phyloP scores from a whole-genome alignment of 2,888 invertebrate species.

The Acanthosepion pharaonis region DNA sequence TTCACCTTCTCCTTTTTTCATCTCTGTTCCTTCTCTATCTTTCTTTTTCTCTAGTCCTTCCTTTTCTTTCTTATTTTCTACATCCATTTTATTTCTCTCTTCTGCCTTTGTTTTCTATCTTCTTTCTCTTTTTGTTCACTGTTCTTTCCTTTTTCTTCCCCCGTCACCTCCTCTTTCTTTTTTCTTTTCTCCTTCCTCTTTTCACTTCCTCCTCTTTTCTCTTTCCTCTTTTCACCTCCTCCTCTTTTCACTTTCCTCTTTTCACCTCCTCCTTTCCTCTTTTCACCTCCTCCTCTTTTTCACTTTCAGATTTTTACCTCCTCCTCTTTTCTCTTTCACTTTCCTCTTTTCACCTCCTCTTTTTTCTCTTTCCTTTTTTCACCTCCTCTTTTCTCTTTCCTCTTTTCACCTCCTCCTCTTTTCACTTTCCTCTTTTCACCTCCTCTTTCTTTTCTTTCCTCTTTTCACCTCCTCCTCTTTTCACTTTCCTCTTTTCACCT shows the following conservation, averaged over 20 bases:
- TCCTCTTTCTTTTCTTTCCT: background rate
- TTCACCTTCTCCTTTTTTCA: no score
- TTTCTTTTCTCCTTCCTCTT: background rate
- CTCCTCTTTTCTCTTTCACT: background rate
- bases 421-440: background rate
- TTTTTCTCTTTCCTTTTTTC: background rate
- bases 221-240: background rate
- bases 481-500: background rate
- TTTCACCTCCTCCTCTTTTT: background rate
- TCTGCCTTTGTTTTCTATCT: no score
- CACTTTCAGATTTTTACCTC: no score
- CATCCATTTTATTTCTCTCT: no score
- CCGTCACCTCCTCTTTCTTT: background rate
- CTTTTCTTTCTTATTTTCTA: no score
- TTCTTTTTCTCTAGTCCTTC: no score
- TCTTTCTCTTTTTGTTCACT: no score
- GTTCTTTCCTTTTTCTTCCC: no score
- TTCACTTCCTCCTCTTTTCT: background rate
- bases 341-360: background rate
- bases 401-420: background rate
- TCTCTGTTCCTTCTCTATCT: no score
- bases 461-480: background rate
- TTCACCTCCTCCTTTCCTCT: background rate
- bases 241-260: background rate
- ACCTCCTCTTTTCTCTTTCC: background rate